phyloP scores from a whole-genome alignment of 1,140 invertebrate species.

The Macrobrachium nipponense region DNA sequence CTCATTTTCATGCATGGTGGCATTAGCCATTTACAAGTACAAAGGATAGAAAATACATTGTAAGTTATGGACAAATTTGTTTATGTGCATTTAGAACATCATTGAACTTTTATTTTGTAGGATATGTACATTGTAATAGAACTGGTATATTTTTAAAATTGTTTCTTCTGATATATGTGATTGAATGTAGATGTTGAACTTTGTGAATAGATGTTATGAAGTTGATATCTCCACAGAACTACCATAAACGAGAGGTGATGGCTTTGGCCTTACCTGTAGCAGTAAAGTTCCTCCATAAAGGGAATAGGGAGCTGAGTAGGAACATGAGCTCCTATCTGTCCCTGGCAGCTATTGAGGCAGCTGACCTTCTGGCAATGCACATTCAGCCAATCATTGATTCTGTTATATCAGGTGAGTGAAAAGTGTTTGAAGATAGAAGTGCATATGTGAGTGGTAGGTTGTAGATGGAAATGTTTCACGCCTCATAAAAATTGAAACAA shows the following conservation, averaged over 20 bases:
- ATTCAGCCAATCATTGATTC: constrained; percentile 90
- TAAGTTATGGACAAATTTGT: constrained; percentile 16
- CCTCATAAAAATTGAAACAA: no score
- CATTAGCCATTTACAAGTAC: constrained; percentile 49
- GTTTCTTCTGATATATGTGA: no score
- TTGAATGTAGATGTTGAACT: not conserved
- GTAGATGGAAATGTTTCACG: constrained; percentile 28
- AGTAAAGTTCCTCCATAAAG: constrained; percentile 90
- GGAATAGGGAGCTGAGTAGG: constrained; percentile 87
- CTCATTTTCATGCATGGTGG: constrained; percentile 43
- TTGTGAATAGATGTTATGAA: no score
- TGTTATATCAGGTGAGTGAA: constrained; percentile 80
- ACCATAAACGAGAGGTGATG: constrained; percentile 90
- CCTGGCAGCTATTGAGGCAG: constrained; percentile 91
- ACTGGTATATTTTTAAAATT: not conserved
- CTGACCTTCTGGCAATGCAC: constrained; percentile 84
- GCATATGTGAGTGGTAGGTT: constrained; percentile 23
- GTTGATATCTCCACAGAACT: constrained; percentile 76
- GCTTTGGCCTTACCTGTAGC: constrained; percentile 87
- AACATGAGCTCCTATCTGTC: constrained; percentile 93
- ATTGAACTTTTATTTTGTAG: not conserved
- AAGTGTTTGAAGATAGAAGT: not conserved
- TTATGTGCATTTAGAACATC: not conserved
- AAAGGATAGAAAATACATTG: constrained; percentile 26
- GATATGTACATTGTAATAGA: not conserved